Evolutionary conservation across 1,140 invertebrate species (phyloP).

Genomic region (Sarcophaga peregrina): DNA sequence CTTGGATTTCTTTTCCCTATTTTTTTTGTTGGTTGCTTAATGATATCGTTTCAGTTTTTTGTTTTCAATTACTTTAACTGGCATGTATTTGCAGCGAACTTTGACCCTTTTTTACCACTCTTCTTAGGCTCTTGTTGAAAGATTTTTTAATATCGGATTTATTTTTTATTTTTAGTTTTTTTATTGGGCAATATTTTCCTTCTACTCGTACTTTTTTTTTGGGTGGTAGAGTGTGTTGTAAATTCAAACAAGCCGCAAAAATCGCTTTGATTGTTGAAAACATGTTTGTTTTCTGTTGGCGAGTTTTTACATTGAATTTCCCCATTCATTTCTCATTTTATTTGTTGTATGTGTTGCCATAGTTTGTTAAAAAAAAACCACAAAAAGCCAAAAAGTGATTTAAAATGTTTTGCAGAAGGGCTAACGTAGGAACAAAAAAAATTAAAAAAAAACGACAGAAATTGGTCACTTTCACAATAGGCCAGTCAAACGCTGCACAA

Average conservation of each 20-base stretch:
- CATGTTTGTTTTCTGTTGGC: slow-evolving; percentile 8
- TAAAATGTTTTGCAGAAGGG: neutral
- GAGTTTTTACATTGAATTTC: too few relatives aligned
- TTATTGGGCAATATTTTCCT: neutral
- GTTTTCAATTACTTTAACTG: neutral
- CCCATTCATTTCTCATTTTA: too few relatives aligned
- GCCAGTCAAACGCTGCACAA: neutral
- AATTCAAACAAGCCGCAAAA: slow-evolving; percentile 38
- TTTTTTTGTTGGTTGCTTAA: neutral
- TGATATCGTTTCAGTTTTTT: neutral
- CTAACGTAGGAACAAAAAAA: too few relatives aligned
- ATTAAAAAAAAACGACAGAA: neutral
- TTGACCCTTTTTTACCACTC: neutral
- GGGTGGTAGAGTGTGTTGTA: too few relatives aligned
- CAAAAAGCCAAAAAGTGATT: slow-evolving; percentile 34
- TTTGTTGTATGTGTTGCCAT: slow-evolving; percentile 20
- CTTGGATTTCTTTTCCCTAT: neutral
- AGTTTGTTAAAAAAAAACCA: slow-evolving; percentile 25
- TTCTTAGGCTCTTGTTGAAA: too few relatives aligned
- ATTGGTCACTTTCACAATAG: slow-evolving; percentile 26
- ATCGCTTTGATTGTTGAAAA: slow-evolving; percentile 38
- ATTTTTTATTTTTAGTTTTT: neutral
- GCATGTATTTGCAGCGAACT: neutral
- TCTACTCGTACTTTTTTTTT: slow-evolving; percentile 30
- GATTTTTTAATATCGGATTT: too few relatives aligned